A percentile compares a stretch with the other conserved stretches of the same genome.
Conservation (phyloP, 2,797 vertebrate genomes). For the Potorous gilbertii region DNA sequence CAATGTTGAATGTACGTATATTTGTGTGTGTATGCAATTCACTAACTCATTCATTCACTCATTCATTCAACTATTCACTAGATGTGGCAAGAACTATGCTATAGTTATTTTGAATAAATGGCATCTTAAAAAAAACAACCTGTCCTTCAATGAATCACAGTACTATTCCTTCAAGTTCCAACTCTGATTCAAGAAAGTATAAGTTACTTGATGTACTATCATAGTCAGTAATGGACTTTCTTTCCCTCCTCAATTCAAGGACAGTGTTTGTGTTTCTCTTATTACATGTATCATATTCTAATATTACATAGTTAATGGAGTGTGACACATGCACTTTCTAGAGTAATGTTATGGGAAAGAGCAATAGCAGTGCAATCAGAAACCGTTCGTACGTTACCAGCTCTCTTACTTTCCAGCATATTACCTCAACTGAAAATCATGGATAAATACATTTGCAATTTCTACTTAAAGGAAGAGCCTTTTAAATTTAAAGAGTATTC, state of each 20-base stretch:
- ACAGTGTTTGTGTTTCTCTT: not conserved
- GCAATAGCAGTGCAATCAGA: not conserved
- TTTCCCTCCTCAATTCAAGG: not conserved
- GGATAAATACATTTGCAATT: not conserved
- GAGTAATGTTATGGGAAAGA: not conserved
- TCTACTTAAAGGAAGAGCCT: not conserved
- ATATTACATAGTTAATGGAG: not conserved
- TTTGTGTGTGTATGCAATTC: not conserved
- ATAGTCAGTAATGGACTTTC: not conserved
- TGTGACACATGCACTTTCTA: not conserved
- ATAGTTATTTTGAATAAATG: not conserved
- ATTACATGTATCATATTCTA: not conserved
- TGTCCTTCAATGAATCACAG: not conserved
- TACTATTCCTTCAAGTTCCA: not conserved
- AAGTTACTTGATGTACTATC: not conserved
- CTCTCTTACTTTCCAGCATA: not conserved
- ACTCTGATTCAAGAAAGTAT: not conserved
- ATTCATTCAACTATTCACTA: not conserved
- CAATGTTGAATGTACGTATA: not conserved
- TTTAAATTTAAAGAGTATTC: not conserved
- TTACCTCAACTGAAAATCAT: not conserved
- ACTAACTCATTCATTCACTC: not conserved
- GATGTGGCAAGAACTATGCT: too few species aligned
- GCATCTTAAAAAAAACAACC: not conserved
- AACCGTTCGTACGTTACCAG: not conserved